Evolutionary conservation across 2,888 invertebrate species (phyloP).

Genomic region (Drosophila demipolita): DNA sequence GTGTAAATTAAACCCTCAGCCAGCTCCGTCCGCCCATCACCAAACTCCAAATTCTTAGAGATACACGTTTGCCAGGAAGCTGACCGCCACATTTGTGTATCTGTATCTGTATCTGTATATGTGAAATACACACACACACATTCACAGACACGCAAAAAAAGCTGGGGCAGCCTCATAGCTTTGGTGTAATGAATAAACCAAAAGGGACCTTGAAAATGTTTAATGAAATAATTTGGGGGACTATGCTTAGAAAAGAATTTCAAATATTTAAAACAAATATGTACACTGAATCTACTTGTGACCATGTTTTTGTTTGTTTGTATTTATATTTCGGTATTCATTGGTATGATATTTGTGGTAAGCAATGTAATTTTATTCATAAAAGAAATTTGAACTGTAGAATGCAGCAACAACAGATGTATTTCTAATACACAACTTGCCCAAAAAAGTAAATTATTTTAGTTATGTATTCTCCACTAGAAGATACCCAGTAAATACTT

Average conservation of each 20-base stretch:
- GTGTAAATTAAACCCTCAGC: conserved; percentile 2
- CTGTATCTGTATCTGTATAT: neutral
- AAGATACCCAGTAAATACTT: neutral
- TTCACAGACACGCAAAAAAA: conserved; percentile 2
- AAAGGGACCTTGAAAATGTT: conserved; percentile 52
- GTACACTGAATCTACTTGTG: conserved; percentile 30
- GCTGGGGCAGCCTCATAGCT: conserved; percentile 36
- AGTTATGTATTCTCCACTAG: neutral
- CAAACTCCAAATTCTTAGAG: conserved; percentile 4
- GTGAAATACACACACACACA: neutral
- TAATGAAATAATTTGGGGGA: conserved; percentile 44
- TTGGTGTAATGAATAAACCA: conserved; percentile 51
- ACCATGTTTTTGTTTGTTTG: conserved; percentile 31
- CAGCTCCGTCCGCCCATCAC: neutral
- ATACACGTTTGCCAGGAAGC: conserved; percentile 13
- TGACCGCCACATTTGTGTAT: conserved; percentile 14
- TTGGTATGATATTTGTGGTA: conserved; percentile 37
- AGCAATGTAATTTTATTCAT: conserved; percentile 27
- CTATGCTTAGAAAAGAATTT: conserved; percentile 46
- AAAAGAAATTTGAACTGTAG: conserved; percentile 5
- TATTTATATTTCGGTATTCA: conserved; percentile 22
- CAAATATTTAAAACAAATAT: conserved; percentile 49
- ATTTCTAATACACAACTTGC: conserved; percentile 1
- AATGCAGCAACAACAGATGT: conserved; percentile 7
- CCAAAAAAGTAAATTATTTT: neutral